These are phyloP conservation scores for Eulithis prunata DNA, from an alignment of 2,888 invertebrate species.

Conservation along the genomic window DNA sequence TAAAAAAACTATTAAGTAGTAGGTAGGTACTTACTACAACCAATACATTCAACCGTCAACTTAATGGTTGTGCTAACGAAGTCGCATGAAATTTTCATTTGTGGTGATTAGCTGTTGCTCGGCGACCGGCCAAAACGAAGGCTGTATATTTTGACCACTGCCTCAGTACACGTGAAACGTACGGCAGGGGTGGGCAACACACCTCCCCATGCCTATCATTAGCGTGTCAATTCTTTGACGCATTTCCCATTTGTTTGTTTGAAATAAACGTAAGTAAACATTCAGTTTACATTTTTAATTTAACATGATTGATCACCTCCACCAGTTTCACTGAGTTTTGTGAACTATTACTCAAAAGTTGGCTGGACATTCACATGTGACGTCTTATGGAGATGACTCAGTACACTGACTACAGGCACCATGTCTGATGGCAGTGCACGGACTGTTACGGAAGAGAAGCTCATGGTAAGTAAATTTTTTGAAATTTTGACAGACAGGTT, in stretches of 20 bases:
- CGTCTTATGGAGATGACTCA: constrained; percentile 61
- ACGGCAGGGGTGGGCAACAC: constrained; percentile 52
- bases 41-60: constrained; percentile 34
- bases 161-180: constrained; percentile 73
- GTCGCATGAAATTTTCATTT: constrained; percentile 74
- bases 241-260: constrained; percentile 28
- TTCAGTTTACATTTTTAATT: constrained; percentile 24
- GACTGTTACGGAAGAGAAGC: constrained; percentile 75
- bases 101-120: constrained; percentile 79
- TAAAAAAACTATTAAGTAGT: constrained; percentile 16
- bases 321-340: constrained; percentile 11
- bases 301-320: constrained; percentile 33
- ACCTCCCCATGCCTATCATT: constrained; percentile 36
- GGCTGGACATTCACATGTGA: constrained; percentile 26
- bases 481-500: background rate
- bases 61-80: constrained; percentile 47
- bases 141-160: constrained; percentile 72
- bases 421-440: constrained; percentile 57
- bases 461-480: constrained; percentile 64
- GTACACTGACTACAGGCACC: constrained; percentile 65
- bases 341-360: constrained; percentile 21
- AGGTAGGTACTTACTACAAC: constrained; percentile 10
- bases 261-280: constrained; percentile 17
- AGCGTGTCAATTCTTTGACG: constrained; percentile 39
- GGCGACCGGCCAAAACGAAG: constrained; percentile 69